Evolutionary conservation across 2,888 invertebrate genomes (phyloP), one percentile per base, ranked within the genome.

Genomic region (Coleophora flavipennella): DNA sequence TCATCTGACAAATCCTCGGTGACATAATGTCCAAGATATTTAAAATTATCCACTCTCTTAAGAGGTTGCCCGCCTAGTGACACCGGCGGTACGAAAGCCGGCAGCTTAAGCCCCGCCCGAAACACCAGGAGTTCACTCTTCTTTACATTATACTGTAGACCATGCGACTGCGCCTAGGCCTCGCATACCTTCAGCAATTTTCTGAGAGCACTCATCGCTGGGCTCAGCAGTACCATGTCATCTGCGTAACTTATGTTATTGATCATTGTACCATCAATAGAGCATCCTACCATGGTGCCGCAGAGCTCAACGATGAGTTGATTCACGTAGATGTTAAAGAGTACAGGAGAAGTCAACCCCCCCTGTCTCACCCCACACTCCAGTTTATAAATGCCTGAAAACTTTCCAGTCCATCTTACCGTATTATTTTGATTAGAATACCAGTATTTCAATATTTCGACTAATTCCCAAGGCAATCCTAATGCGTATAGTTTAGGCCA

Each of bases 281-380:
- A n/a, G n/a, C n/a, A 11, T 6, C 38, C 38, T 3, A 33, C 28
- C 9, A 14, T 20, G 28, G 33, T 14, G 14, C 13, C 28, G 14
- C 38, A 33, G 38, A 38, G 34, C 33, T 38, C 38, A 29, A 29
- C 33, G 28, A 38, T 38, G 28, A 38, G 29, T 14, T 13, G 13
- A 20, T 33, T 38, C 13, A 38, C 28, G 29, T 38, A 38, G 8
- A 38, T 33, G 29, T 28, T 38, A 14, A 38, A 38, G 20, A 38
- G 40, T 7, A 13, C 25, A 25, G 33, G 40, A 13, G 26, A 40
- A 3, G 25, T 20, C 6, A 20, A 6, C 41, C 41, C 31, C n/a
- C 37, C 41, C 37, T 46, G 42, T 12, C 47, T 41, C 20, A 43
- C 39, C 9, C 42, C 47, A 25, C 41, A 43, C 13, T 44, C 36